Conservation (phyloP, 2,113 vertebrate genomes). For the Loxodonta africana region DNA sequence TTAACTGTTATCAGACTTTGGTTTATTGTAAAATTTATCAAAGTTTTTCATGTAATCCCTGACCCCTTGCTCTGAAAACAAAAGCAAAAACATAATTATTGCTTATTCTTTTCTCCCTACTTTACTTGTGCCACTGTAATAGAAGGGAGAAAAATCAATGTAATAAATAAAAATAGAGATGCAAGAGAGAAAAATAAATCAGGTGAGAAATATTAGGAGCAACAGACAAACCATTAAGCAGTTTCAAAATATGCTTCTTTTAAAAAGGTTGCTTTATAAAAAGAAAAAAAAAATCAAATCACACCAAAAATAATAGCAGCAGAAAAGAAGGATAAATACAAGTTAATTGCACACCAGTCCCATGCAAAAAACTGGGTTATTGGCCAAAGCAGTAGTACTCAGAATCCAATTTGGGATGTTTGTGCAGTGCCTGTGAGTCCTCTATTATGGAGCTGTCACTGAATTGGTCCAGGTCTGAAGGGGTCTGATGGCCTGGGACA, state of each 20-base stretch:
- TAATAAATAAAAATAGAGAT: constrained; percentile 88
- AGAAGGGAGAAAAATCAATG: constrained; percentile 75
- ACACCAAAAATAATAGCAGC: constrained; percentile 88
- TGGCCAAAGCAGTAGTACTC: constrained; percentile 98
- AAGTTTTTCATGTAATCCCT: constrained; percentile 82
- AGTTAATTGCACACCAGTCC: constrained; percentile 84
- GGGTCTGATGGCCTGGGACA: constrained; percentile 92
- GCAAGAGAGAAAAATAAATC: constrained; percentile 69
- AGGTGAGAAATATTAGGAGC: constrained; percentile 79
- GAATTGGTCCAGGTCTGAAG: constrained; percentile 92
- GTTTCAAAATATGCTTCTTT: constrained; percentile 82
- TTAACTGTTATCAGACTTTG: constrained; percentile 76
- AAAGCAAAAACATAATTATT: constrained; percentile 83
- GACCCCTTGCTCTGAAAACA: constrained; percentile 83
- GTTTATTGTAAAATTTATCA: constrained; percentile 88
- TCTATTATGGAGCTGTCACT: constrained; percentile 90
- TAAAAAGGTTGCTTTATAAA: constrained; percentile 74
- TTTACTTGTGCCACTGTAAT: constrained; percentile 77
- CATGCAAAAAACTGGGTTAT: constrained; percentile 75
- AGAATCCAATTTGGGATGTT: constrained; percentile 90
- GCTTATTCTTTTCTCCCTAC: constrained; percentile 77
- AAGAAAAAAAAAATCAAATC: constrained; percentile 69
- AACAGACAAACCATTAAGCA: constrained; percentile 79
- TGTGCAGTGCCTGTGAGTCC: constrained; percentile 89
- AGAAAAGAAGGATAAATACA: constrained; percentile 85